phyloP scores from a whole-genome alignment of 2,888 invertebrate species.

The Ectobius pallidus region DNA sequence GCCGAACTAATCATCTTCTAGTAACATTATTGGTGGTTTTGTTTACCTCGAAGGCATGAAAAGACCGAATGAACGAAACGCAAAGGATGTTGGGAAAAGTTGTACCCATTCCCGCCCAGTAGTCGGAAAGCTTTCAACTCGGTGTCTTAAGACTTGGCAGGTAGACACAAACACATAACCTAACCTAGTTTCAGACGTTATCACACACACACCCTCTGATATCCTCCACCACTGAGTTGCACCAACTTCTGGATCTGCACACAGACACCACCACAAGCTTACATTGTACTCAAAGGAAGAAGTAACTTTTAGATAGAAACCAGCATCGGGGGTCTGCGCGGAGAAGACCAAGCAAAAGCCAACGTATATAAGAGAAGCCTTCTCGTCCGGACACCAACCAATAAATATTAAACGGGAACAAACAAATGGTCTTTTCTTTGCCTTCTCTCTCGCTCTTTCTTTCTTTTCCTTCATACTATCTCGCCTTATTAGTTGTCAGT shows the following conservation, averaged over 20 bases:
- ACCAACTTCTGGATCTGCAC: neutral
- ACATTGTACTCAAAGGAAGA: conserved; percentile 8
- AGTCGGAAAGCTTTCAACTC: conserved; percentile 1
- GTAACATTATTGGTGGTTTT: neutral
- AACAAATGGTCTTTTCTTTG: conserved; percentile 42
- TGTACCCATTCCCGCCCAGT: conserved; percentile 2
- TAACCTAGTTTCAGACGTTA: no score
- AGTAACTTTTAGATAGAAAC: conserved; percentile 14
- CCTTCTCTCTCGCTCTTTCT: conserved; percentile 36
- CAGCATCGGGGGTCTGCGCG: conserved; percentile 17
- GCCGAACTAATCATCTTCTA: no score
- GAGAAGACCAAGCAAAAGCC: conserved; percentile 5
- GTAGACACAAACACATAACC: no score
- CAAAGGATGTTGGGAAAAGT: conserved; percentile 16
- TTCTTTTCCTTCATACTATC: conserved; percentile 26
- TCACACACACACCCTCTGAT: neutral
- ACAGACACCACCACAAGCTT: conserved; percentile 12
- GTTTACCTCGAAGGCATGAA: neutral
- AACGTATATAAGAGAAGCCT: conserved; percentile 36
- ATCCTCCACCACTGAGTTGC: neutral
- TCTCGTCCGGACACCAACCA: conserved; percentile 41
- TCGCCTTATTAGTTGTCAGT: conserved; percentile 39
- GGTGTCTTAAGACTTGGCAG: no score
- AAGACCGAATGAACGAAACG: neutral
- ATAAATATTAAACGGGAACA: conserved; percentile 45